Conservation (phyloP, 2,113 vertebrate genomes). For the Spizaetus ornatus region DNA sequence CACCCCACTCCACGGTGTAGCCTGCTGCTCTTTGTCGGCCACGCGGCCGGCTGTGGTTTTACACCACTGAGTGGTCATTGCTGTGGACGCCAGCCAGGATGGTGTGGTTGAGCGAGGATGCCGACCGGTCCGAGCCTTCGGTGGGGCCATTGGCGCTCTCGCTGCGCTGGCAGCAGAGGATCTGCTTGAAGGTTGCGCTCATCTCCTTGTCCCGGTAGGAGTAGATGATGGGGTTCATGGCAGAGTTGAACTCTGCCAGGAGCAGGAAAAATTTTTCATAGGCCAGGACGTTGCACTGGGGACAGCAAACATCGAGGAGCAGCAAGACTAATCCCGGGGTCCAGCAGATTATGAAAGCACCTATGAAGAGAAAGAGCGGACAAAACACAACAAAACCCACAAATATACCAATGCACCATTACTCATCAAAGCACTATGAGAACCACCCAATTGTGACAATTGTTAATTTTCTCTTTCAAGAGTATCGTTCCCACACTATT, state of each 20-base stretch:
- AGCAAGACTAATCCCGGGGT: constrained; percentile 94
- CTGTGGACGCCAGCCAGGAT: constrained; percentile 86
- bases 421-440: background rate
- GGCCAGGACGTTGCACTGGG: constrained; percentile 85
- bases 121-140: constrained; percentile 92
- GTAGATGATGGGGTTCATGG: constrained; percentile 99
- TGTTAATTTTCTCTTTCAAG: background rate
- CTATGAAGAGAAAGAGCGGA: constrained; percentile 57
- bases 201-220: constrained; percentile 99
- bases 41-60: background rate
- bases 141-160: constrained; percentile 86
- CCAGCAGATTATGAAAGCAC: constrained; percentile 98
- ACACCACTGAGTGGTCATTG: constrained; percentile 95
- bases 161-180: constrained; percentile 92
- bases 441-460: background rate
- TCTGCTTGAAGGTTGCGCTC: constrained; percentile 96
- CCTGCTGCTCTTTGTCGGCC: background rate
- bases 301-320: constrained; percentile 92
- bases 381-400: background rate
- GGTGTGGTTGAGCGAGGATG: constrained; percentile 94
- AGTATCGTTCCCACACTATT: background rate
- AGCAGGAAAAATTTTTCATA: constrained; percentile 98
- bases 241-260: constrained; percentile 95
- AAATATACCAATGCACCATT: background rate
- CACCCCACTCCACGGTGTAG: background rate